Evolutionary conservation across 2,113 vertebrate species (phyloP).

Genomic region (Dryoscopus gambensis): DNA sequence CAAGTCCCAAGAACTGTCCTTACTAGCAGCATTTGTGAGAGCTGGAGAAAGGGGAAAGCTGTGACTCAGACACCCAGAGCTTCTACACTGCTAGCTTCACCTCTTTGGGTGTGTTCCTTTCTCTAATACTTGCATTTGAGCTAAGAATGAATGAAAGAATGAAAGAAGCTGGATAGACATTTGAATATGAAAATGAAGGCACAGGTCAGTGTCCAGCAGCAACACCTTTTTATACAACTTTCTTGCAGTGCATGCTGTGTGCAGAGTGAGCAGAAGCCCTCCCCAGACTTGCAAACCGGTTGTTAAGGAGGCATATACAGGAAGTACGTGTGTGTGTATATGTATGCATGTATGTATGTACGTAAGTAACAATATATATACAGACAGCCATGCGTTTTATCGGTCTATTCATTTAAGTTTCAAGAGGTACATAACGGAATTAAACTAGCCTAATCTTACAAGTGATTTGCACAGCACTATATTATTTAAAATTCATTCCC

Average conservation of each 20-base stretch:
- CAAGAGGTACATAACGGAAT: not conserved
- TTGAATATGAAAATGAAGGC: not conserved
- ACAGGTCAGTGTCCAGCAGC: not conserved
- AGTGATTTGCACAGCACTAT: accelerated
- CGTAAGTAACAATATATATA: not conserved
- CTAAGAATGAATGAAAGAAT: not conserved
- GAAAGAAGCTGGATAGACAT: not conserved
- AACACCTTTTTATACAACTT: not conserved
- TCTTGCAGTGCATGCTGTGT: not conserved
- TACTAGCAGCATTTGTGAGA: not conserved
- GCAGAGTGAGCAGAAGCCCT: not conserved
- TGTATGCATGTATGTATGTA: not conserved
- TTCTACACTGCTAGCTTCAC: not conserved
- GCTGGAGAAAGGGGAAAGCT: not conserved
- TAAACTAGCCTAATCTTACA: not conserved
- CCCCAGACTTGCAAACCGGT: not conserved
- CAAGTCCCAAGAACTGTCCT: not conserved
- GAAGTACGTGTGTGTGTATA: not conserved
- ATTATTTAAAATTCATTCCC: not conserved
- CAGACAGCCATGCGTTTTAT: not conserved
- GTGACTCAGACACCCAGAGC: not conserved
- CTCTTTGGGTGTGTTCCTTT: not conserved
- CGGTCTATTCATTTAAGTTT: not conserved
- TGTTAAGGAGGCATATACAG: not conserved
- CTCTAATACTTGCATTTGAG: not conserved